Evolutionary conservation across 1,140 invertebrate genomes (phyloP).

Genomic region (Psix sp.): DNA sequence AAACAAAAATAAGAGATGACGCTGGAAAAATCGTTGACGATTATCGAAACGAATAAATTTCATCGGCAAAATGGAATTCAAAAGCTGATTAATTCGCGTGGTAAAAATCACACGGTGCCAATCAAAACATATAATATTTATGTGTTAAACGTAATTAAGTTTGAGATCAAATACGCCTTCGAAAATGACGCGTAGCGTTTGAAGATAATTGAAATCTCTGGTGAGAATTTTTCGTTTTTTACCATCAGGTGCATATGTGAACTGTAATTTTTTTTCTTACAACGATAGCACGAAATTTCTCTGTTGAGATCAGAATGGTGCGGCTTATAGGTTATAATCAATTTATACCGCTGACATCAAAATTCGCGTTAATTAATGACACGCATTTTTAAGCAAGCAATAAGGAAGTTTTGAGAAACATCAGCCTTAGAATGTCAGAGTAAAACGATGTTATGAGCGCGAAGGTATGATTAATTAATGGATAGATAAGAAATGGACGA

Average conservation of each 20-base stretch:
- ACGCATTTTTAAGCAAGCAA: too few species aligned
- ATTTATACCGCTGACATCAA: too few species aligned
- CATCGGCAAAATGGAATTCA: not conserved
- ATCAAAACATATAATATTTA: not conserved
- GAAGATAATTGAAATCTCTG: not conserved
- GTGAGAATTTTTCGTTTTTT: not conserved
- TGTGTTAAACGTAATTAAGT: constrained; percentile 1
- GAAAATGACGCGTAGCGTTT: too few species aligned
- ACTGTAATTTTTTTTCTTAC: too few species aligned
- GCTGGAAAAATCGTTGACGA: too few species aligned
- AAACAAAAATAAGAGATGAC: too few species aligned
- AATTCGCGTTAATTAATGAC: too few species aligned
- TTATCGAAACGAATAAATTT: too few species aligned
- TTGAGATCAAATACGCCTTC: not conserved
- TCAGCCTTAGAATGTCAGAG: not conserved
- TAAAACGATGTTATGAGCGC: constrained; percentile 5
- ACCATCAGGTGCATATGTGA: too few species aligned
- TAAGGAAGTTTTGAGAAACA: constrained; percentile 17
- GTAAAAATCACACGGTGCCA: not conserved
- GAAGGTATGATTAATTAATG: constrained; percentile 42
- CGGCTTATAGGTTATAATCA: too few species aligned
- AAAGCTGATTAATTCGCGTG: not conserved
- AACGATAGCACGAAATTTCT: too few species aligned
- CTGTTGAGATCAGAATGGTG: too few species aligned
- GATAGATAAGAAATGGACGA: constrained; percentile 39